Evolutionary conservation across 2,888 invertebrate genomes (phyloP).

Genomic region (Athalia rosae): DNA sequence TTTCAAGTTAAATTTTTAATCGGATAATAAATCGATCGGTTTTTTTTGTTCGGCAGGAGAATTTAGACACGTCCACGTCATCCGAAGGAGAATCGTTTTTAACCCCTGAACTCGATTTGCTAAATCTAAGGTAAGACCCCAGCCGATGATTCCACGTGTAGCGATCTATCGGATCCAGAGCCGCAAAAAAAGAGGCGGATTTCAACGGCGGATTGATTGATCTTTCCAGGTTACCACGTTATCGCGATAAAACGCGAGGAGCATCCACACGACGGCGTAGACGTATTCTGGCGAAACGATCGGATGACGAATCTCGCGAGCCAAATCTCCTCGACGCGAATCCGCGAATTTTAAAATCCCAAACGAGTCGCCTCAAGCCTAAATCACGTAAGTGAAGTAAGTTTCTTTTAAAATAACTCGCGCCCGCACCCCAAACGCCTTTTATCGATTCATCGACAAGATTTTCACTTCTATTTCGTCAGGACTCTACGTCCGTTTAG

Average conservation of each 20-base stretch:
- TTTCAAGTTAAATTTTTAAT: too few species aligned
- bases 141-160: background rate
- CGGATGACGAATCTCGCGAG: conserved; percentile 41
- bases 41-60: conserved; percentile 51
- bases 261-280: background rate
- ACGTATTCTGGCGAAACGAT: conserved; percentile 22
- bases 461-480: background rate
- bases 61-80: conserved; percentile 55
- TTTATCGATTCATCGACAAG: background rate
- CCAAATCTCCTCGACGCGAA: conserved; percentile 37
- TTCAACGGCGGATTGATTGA: background rate
- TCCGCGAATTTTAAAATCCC: conserved; percentile 7
- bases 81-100: conserved; percentile 57
- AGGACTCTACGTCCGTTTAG: background rate
- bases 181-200: too few species aligned
- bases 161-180: background rate
- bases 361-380: conserved; percentile 44
- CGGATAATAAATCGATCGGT: background rate
- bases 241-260: conserved; percentile 33
- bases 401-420: conserved; percentile 48
- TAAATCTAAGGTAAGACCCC: conserved; percentile 56
- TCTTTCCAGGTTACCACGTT: conserved; percentile 26
- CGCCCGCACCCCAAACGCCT: background rate
- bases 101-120: conserved; percentile 58
- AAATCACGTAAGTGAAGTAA: conserved; percentile 71